phyloP scores from a whole-genome alignment of 2,888 invertebrate species.

The Megastigmus dorsalis region DNA sequence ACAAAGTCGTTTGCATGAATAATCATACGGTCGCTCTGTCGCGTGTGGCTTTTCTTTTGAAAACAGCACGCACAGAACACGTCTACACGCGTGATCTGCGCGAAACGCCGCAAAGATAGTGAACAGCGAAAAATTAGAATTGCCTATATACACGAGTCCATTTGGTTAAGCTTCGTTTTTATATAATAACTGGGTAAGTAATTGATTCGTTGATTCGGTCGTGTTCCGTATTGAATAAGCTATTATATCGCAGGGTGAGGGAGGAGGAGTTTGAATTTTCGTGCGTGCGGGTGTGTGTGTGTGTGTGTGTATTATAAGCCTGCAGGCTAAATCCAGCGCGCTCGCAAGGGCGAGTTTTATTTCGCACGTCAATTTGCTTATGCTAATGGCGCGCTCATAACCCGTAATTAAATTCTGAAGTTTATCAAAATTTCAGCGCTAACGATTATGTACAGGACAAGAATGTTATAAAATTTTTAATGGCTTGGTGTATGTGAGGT shows the following conservation, averaged over 20 bases:
- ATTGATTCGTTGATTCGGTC: too few species aligned
- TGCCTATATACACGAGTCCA: neutral
- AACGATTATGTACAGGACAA: neutral
- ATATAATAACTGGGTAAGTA: too few species aligned
- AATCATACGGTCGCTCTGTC: slow-evolving; percentile 27
- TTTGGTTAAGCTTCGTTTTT: neutral
- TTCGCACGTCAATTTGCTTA: slow-evolving; percentile 41
- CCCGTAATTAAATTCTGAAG: slow-evolving; percentile 41
- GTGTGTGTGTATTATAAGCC: neutral
- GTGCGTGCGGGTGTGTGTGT: too few species aligned
- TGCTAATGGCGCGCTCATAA: slow-evolving; percentile 38
- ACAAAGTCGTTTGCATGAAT: slow-evolving; percentile 52
- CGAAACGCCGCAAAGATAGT: too few species aligned
- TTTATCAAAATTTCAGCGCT: slow-evolving; percentile 42
- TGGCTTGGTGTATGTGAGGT: neutral
- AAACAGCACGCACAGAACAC: neutral
- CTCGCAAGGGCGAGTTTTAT: slow-evolving; percentile 33
- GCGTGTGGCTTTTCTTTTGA: neutral
- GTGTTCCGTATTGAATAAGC: too few species aligned
- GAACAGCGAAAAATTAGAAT: too few species aligned
- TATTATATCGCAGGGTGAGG: too few species aligned
- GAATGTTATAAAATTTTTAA: slow-evolving; percentile 19
- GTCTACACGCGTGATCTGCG: neutral
- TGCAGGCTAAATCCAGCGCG: slow-evolving; percentile 11
- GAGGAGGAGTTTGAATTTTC: too few species aligned